Base-by-base conservation (phyloP, 2,888 invertebrate genomes). In the Teleogryllus oceanicus region DNA sequence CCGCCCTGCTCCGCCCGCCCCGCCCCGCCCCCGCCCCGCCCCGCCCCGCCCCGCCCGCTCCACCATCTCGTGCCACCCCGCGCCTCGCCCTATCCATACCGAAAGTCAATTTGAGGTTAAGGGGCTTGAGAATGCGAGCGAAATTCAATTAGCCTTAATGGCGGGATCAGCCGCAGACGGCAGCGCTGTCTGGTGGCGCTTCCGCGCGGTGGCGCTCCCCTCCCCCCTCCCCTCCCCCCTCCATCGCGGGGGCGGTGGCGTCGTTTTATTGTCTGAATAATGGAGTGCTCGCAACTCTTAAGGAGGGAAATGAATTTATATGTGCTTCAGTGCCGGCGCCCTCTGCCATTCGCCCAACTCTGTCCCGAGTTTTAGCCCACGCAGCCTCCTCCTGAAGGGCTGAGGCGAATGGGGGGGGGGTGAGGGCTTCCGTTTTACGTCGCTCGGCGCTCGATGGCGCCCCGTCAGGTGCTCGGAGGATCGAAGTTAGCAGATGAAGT, bases 121-220 rank as follows among this genome's bases (percentile, higher is more conserved):
- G 78, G 62, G 81, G 81, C 80, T 75, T 50, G 79, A 74, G 79
- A 81, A 80, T 76, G 86, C 86, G 84, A 37, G 84, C 86, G 87
- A 87, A 88, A 89, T 88, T 89, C 88, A 89, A 89, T 89, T 88
- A 89, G 88, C 87, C 88, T 89, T 88, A 88, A 89, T 88, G 88
- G 88, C 86, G 86, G 87, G 87, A 82, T 82, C 82, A 81, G 81
- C 81, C 80, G 79, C 62, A 62, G 62, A 62, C 62, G 62, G 62
- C 62, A 62, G 62, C 62, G 62, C 62, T 62, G 62, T 62, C 62
- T 62, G 62, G 62, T 62, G 62, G 62, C 62, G 62, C 62, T 62
- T 62, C 62, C n/a, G 62, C 62, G 62, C 62, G 62, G 62, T n/a
- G n/a, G 62, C 62, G 8, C 62, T n/a, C 62, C n/a, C 62, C 37